Evolutionary conservation across 1,140 invertebrate species (phyloP).

Genomic region (Cydia strobilella): DNA sequence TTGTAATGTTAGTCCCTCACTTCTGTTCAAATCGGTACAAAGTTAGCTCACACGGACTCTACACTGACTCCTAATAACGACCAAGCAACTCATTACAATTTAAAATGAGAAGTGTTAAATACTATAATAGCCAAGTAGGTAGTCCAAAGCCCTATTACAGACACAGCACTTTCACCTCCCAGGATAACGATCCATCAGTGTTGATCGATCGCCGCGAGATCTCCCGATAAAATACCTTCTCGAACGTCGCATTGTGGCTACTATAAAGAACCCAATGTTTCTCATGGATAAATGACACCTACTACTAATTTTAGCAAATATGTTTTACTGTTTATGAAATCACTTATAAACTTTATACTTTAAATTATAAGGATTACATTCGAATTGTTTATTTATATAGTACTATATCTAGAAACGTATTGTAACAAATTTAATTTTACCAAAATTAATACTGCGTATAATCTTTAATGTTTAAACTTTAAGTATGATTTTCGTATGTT

Average conservation of each 20-base stretch:
- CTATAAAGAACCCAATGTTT: conserved; percentile 21
- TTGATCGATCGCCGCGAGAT: conserved; percentile 49
- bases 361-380: conserved; percentile 33
- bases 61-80: no score
- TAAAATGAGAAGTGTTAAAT: conserved; percentile 1
- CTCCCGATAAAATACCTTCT: conserved; percentile 39
- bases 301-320: neutral
- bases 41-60: no score
- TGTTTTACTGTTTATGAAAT: neutral
- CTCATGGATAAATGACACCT: conserved; percentile 28
- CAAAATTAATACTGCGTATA: neutral
- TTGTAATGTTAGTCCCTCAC: no score
- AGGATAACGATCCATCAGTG: conserved; percentile 54
- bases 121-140: neutral
- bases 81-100: no score
- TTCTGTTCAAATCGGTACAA: no score
- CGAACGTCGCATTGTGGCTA: conserved; percentile 21
- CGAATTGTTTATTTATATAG: neutral
- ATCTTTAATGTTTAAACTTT: neutral
- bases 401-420: neutral
- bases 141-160: conserved; percentile 36
- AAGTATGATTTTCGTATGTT: conserved; percentile 2
- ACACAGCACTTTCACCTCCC: conserved; percentile 48
- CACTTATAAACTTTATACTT: conserved; percentile 40
- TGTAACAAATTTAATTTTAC: neutral